phyloP scores from a whole-genome alignment of 2,113 vertebrate genomes.

The Caranx ignobilis region DNA sequence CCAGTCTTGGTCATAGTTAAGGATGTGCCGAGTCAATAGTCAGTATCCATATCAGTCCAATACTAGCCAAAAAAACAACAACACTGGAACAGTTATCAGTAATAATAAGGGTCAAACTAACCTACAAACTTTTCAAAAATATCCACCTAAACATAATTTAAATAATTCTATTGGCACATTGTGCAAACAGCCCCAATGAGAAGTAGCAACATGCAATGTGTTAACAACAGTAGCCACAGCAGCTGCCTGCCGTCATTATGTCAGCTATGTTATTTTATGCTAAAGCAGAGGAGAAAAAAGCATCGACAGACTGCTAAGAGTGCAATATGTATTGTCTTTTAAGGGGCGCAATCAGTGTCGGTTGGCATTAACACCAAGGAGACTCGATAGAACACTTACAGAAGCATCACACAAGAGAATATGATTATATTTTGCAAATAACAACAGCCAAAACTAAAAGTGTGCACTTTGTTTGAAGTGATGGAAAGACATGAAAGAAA shows the following conservation, averaged over 20 bases:
- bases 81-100: neutral
- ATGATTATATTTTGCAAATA: slow-evolving; percentile 22
- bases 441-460: slow-evolving; percentile 6
- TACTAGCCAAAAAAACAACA: neutral
- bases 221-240: slow-evolving; percentile 22
- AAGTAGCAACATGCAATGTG: slow-evolving; percentile 11
- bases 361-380: slow-evolving; percentile 39
- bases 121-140: slow-evolving; percentile 2
- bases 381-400: slow-evolving; percentile 4
- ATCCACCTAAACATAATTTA: neutral
- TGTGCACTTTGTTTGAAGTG: slow-evolving; percentile 16
- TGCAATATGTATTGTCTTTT: slow-evolving; percentile 20
- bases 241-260: slow-evolving; percentile 35
- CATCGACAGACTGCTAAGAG: slow-evolving; percentile 4
- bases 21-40: slow-evolving; percentile 12
- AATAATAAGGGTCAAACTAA: neutral
- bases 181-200: neutral
- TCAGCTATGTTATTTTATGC: slow-evolving; percentile 29
- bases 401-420: slow-evolving; percentile 6
- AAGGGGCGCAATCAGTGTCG: slow-evolving; percentile 22
- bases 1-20: slow-evolving; percentile 45
- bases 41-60: slow-evolving; percentile 34
- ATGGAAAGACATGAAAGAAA: slow-evolving; percentile 1
- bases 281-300: neutral
- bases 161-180: neutral